Evolutionary conservation across 1,140 invertebrate genomes (phyloP), one percentile per base, ranked within the genome.

Genomic region (Euglossa dilemma): DNA sequence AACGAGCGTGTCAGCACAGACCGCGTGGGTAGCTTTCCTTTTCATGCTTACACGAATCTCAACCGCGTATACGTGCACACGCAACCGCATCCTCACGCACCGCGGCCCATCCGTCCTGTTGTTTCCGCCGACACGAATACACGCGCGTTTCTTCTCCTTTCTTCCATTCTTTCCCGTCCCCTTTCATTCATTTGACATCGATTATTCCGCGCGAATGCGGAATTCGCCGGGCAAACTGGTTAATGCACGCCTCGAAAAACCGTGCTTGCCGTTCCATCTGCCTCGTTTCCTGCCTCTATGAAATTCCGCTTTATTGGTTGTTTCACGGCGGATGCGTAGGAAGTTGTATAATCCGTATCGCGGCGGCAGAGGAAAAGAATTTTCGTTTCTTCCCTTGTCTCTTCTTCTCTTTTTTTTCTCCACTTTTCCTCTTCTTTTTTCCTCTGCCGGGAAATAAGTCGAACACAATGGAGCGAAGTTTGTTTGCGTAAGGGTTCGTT

Each of bases 21-120:
- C 74, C 86, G 86, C 85, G 91, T 91, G 89, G 87, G 89, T 91
- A 90, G 73, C 80, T 84, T 80, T 83, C 86, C 76, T 87, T 84
- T 84, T 75, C 50, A 84, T 72, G 64, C 77, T 87, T 87, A 87
- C 52, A 76, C 74, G 57, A 80, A 80, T 52, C 25, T 4, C 50
- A 9, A 57, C 18, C 50, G 25, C 11, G 36, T 28, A 23, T 57
- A 61, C 47, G 12, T 20, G 25, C 47, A 28, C 16, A 61, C 47
- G 12, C 47, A 70, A 7, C 23, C 1, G 14, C 8, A 16, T 36
- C 47, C 28, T 28, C 36, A 16, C 43, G 79, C 23, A 43, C 28
- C 28, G 28, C 14, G 16, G 16, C 47, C 47, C 1, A 75, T 63
- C n/a, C 52, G 36, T 70, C 12, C 2, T 12, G 23, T 18, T 52